These are phyloP conservation scores for Anorthoa munda DNA, from an alignment of 2,888 invertebrate genomes.

Conservation along the genomic window DNA sequence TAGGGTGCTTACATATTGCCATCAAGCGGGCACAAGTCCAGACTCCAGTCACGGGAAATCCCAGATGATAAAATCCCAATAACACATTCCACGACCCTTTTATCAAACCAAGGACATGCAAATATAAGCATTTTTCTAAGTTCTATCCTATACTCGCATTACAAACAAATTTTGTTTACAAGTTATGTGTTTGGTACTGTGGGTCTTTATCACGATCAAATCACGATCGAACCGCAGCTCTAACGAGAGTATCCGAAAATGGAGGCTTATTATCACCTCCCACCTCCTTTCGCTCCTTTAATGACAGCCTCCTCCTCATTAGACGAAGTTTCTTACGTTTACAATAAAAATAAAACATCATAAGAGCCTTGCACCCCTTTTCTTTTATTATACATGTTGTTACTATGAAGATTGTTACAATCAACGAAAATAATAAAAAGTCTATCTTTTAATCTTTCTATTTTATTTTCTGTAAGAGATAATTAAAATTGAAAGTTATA, in stretches of 20 bases:
- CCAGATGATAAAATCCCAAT: no score
- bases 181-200: no score
- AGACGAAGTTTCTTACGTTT: constrained; percentile 65
- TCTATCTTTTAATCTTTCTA: neutral
- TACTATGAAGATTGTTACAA: constrained; percentile 25
- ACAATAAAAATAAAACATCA: constrained; percentile 61
- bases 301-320: constrained; percentile 77
- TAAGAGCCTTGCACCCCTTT: constrained; percentile 38
- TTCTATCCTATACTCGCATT: no score
- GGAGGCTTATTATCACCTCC: constrained; percentile 82
- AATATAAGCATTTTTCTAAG: no score
- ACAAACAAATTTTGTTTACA: no score
- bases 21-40: no score
- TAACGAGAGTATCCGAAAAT: constrained; percentile 68
- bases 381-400: constrained; percentile 35
- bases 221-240: constrained; percentile 45
- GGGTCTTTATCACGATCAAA: neutral
- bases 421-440: constrained; percentile 7
- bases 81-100: no score
- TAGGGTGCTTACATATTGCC: no score
- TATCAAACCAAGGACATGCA: no score
- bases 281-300: constrained; percentile 74
- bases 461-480: constrained; percentile 15
- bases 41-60: no score
- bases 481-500: neutral